A percentile compares a stretch with the other conserved stretches of the same genome.
Conservation (phyloP, 2,797 vertebrate genomes). For the Protosalanx chinensis region DNA sequence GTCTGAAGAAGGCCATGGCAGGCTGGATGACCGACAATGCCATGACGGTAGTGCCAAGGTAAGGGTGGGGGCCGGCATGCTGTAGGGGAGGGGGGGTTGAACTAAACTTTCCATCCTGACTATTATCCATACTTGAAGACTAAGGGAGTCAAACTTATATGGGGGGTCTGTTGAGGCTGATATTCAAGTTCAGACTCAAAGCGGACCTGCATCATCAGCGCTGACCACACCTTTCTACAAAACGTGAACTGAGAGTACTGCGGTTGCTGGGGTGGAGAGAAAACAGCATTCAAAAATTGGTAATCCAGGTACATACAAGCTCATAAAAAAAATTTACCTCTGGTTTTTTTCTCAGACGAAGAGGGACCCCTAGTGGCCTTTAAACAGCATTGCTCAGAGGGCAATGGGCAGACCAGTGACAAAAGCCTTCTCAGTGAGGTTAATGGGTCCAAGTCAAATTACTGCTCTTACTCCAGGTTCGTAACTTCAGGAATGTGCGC, state of each 20-base stretch:
- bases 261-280: not conserved
- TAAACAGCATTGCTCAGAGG: not conserved
- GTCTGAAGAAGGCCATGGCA: slow-evolving; percentile 79
- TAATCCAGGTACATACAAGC: not conserved
- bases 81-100: slow-evolving; percentile 42
- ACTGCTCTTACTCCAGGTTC: not conserved
- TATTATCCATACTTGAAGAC: not conserved
- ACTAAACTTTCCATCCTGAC: not conserved
- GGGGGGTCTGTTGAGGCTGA: no score
- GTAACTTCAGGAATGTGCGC: not conserved
- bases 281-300: not conserved
- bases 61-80: slow-evolving; percentile 82
- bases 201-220: not conserved
- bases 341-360: not conserved
- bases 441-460: not conserved
- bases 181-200: not conserved
- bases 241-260: not conserved
- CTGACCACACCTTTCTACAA: not conserved
- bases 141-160: not conserved
- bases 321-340: not conserved
- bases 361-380: slow-evolving; percentile 15
- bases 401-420: not conserved
- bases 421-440: not conserved
- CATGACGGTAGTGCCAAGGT: slow-evolving; percentile 78
- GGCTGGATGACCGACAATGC: slow-evolving; percentile 74